Percentiles rank a stretch among this genome's conserved stretches.
phyloP scores from a whole-genome alignment of 2,113 vertebrate species.

The Caretta caretta region DNA sequence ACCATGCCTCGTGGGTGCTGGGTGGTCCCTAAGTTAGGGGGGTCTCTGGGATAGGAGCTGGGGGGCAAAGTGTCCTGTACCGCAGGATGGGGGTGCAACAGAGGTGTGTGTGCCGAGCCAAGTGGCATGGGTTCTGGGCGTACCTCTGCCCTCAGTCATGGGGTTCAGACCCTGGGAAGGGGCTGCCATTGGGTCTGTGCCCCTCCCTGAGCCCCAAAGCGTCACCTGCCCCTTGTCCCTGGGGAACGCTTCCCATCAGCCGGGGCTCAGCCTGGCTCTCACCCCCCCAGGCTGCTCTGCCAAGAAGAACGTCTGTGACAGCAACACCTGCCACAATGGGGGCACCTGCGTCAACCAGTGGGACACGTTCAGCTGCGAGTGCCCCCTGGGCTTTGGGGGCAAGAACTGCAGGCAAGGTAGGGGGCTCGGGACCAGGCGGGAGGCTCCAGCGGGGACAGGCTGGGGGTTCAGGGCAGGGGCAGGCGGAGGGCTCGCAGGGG shows the following conservation, averaged over 20 bases:
- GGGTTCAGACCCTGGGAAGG: not conserved
- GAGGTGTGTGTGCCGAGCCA: too few species aligned
- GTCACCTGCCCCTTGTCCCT: not conserved
- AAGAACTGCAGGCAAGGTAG: conserved; percentile 91
- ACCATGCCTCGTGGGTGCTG: too few species aligned
- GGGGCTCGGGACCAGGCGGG: not conserved
- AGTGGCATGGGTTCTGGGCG: not conserved
- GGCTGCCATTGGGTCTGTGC: not conserved
- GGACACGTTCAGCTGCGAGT: conserved; percentile 91
- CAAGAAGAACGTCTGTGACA: conserved; percentile 91
- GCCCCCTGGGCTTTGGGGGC: conserved; percentile 90
- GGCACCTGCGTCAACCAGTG: conserved; percentile 93
- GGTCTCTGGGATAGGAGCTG: not conserved
- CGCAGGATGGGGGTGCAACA: not conserved
- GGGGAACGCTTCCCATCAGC: not conserved
- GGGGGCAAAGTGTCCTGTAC: not conserved
- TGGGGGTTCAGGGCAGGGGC: not conserved
- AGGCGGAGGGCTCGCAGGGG: not conserved
- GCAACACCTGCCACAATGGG: conserved; percentile 87
- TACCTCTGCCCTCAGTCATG: not conserved
- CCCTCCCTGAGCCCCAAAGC: not conserved
- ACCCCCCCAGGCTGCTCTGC: conserved; percentile 86
- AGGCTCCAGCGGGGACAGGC: not conserved
- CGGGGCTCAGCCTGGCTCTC: not conserved
- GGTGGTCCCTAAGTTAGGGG: too few species aligned